phyloP scores from a whole-genome alignment of 2,113 vertebrate genomes.

The Ptychochromis oligacanthus region DNA sequence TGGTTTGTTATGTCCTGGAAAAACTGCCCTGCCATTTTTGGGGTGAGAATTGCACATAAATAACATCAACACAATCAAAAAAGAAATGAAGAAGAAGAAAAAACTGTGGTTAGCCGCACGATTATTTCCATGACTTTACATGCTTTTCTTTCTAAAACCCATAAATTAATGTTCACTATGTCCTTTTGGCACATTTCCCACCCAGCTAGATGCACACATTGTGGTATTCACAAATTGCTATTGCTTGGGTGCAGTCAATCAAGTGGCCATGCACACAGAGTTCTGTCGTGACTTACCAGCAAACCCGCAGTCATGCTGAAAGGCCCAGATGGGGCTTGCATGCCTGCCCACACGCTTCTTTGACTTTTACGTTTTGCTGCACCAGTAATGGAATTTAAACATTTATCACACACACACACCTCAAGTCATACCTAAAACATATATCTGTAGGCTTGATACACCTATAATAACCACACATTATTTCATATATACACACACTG shows the following conservation, averaged over 20 bases:
- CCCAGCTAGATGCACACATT: constrained; percentile 14
- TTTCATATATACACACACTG: constrained; percentile 21
- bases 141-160: constrained; percentile 26
- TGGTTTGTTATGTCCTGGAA: constrained; percentile 17
- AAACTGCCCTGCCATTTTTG: constrained; percentile 32
- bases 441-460: constrained; percentile 37
- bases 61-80: constrained; percentile 19
- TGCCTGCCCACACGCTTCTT: constrained; percentile 24
- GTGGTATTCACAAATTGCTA: constrained; percentile 23
- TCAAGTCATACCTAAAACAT: constrained; percentile 33
- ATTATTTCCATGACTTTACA: constrained; percentile 35
- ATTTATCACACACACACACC: constrained; percentile 44
- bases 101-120: constrained; percentile 29
- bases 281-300: constrained; percentile 40
- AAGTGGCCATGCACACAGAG: constrained; percentile 29
- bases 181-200: constrained; percentile 19
- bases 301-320: constrained; percentile 35
- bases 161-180: constrained; percentile 17
- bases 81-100: constrained; percentile 15
- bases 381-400: constrained; percentile 46
- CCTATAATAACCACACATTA: constrained; percentile 52
- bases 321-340: constrained; percentile 45
- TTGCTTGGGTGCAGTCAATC: constrained; percentile 26
- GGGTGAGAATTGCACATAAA: constrained; percentile 8
- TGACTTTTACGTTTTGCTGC: constrained; percentile 41